Evolutionary conservation across 2,888 invertebrate genomes (phyloP).

Genomic region (Drosophila koepferae): DNA sequence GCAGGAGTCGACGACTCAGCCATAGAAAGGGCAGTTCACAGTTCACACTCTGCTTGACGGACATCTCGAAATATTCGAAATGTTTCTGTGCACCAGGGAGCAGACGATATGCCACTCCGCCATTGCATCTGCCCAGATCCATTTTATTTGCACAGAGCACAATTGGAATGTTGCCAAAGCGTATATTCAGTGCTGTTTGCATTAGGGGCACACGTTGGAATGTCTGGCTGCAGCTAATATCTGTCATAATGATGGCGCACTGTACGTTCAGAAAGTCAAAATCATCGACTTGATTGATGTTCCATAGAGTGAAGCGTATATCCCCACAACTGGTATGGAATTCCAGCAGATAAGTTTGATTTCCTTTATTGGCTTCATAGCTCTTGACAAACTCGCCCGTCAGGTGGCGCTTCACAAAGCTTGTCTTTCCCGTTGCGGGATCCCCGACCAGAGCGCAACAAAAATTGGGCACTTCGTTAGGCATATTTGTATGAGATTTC

Average conservation of each 20-base stretch:
- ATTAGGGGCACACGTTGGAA: background rate
- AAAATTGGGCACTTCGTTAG: background rate
- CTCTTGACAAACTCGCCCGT: slow-evolving; percentile 16
- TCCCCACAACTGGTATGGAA: slow-evolving; percentile 6
- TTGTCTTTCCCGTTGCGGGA: background rate
- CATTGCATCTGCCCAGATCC: background rate
- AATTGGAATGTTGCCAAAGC: slow-evolving; percentile 10
- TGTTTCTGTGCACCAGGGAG: background rate
- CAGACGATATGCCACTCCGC: background rate
- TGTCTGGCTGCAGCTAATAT: background rate
- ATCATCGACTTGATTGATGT: background rate
- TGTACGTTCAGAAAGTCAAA: background rate
- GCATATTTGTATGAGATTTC: background rate
- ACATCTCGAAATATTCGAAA: slow-evolving; percentile 3
- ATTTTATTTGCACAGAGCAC: slow-evolving; percentile 7
- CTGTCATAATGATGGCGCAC: slow-evolving; percentile 18
- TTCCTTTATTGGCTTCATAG: background rate
- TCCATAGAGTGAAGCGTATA: background rate
- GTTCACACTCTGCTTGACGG: slow-evolving; percentile 1
- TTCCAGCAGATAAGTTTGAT: background rate
- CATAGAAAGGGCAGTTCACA: slow-evolving; percentile 7
- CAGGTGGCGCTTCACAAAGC: slow-evolving; percentile 1
- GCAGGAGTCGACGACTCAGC: background rate
- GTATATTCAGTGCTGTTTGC: background rate
- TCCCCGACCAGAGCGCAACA: slow-evolving; percentile 6